Conservation (phyloP, 2,797 vertebrate genomes). For the Poeciliopsis presidionis region DNA sequence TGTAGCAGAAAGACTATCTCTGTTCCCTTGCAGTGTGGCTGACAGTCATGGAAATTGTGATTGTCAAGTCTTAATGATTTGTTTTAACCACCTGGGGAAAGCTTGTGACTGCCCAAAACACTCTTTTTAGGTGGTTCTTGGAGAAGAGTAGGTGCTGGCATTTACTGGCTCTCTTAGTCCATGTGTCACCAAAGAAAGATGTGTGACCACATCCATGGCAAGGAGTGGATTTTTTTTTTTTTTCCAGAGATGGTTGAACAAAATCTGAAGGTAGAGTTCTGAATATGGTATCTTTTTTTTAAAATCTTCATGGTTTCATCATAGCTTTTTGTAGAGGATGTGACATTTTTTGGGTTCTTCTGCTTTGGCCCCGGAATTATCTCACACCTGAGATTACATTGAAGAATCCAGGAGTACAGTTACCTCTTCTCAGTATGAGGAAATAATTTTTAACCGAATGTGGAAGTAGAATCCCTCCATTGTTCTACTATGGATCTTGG, state of each 20-base stretch:
- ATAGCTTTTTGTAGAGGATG: neutral
- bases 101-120: neutral
- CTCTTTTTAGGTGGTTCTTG: neutral
- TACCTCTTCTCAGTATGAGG: neutral
- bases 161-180: neutral
- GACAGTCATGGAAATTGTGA: neutral
- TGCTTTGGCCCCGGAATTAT: neutral
- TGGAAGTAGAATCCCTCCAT: neutral
- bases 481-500: neutral
- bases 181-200: neutral
- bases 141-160: neutral
- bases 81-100: neutral
- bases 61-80: neutral
- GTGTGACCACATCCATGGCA: neutral
- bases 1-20: neutral
- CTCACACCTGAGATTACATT: neutral
- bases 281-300: neutral
- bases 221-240: neutral
- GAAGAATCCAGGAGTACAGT: neutral
- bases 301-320: neutral
- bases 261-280: neutral
- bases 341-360: neutral
- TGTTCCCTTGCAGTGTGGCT: neutral
- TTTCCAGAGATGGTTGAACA: neutral
- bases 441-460: neutral